These are phyloP conservation scores for Lordiphosa andalusiaca DNA, from an alignment of 2,888 invertebrate genomes.

Conservation along the genomic window DNA sequence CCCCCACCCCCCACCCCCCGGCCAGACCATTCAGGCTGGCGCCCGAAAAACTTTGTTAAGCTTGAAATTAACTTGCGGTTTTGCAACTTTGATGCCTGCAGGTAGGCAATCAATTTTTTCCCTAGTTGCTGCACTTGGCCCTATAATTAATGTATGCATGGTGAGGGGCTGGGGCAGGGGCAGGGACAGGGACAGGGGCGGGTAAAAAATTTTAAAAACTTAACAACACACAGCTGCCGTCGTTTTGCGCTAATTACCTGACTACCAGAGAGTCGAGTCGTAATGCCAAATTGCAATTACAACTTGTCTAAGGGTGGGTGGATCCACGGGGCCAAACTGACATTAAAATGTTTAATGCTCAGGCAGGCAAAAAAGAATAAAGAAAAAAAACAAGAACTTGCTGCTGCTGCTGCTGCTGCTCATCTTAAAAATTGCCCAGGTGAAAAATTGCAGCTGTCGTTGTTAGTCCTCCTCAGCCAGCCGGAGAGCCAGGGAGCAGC, in stretches of 20 bases:
- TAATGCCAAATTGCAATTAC: slow-evolving; percentile 73
- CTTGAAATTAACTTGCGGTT: slow-evolving; percentile 75
- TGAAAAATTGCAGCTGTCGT: slow-evolving; percentile 79
- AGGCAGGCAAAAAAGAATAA: slow-evolving; percentile 52
- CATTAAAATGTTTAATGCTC: slow-evolving; percentile 78
- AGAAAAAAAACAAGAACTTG: slow-evolving; percentile 41
- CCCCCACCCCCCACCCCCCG: slow-evolving; percentile 1
- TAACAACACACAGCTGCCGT: slow-evolving; percentile 58
- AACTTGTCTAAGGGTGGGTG: slow-evolving; percentile 34
- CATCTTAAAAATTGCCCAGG: slow-evolving; percentile 78
- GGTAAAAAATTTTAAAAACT: slow-evolving; percentile 64
- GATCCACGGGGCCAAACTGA: slow-evolving; percentile 45
- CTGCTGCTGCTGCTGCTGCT: slow-evolving; percentile 52
- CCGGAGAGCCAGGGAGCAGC: not conserved
- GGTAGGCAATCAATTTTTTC: slow-evolving; percentile 68
- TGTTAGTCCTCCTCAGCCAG: slow-evolving; percentile 33
- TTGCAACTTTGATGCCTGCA: slow-evolving; percentile 71
- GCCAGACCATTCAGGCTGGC: too few relatives aligned
- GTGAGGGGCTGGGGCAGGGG: slow-evolving; percentile 38
- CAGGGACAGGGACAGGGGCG: slow-evolving; percentile 24
- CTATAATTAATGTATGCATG: slow-evolving; percentile 64
- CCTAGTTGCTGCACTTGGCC: slow-evolving; percentile 56
- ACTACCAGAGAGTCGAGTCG: slow-evolving; percentile 60
- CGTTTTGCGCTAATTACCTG: slow-evolving; percentile 72
- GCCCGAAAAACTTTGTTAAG: slow-evolving; percentile 61